phyloP scores from a whole-genome alignment of 2,888 invertebrate species.

The Monopis laevigella region DNA sequence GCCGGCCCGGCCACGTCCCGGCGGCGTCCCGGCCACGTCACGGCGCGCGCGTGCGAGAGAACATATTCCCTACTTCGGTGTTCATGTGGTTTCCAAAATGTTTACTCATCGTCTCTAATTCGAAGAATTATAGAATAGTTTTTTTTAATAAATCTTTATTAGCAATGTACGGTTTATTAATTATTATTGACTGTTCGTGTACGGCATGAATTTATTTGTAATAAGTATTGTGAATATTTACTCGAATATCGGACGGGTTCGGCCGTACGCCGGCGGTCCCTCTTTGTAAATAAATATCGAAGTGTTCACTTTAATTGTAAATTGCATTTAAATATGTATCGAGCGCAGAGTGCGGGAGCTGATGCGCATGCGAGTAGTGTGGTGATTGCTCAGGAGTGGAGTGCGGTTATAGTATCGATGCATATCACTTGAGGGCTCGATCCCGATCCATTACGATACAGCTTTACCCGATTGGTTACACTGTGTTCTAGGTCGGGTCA shows the following conservation, averaged over 20 bases:
- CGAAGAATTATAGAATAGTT: slow-evolving; percentile 41
- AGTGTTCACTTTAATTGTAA: slow-evolving; percentile 57
- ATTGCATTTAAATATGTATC: slow-evolving; percentile 51
- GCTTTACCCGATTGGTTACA: no score
- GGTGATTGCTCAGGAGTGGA: no score
- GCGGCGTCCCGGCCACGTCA: not conserved
- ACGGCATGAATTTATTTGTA: slow-evolving; percentile 41
- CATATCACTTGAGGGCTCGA: no score
- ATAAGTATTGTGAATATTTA: slow-evolving; percentile 54
- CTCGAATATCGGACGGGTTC: slow-evolving; percentile 48
- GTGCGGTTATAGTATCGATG: no score
- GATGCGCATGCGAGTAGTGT: no score
- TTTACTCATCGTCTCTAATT: slow-evolving; percentile 47
- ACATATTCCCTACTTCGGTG: no score
- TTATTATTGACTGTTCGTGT: slow-evolving; percentile 25
- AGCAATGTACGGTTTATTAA: slow-evolving; percentile 23
- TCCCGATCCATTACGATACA: no score
- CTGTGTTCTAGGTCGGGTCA: no score
- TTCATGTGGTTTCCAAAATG: slow-evolving; percentile 8
- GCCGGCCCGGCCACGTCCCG: no score
- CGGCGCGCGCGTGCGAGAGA: no score
- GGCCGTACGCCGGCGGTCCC: slow-evolving; percentile 30
- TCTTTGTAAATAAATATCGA: slow-evolving; percentile 54
- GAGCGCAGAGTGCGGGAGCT: no score
- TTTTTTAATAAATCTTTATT: slow-evolving; percentile 29